These are phyloP conservation scores for Phthorimaea operculella DNA, from an alignment of 1,140 invertebrate species.

Conservation along the genomic window DNA sequence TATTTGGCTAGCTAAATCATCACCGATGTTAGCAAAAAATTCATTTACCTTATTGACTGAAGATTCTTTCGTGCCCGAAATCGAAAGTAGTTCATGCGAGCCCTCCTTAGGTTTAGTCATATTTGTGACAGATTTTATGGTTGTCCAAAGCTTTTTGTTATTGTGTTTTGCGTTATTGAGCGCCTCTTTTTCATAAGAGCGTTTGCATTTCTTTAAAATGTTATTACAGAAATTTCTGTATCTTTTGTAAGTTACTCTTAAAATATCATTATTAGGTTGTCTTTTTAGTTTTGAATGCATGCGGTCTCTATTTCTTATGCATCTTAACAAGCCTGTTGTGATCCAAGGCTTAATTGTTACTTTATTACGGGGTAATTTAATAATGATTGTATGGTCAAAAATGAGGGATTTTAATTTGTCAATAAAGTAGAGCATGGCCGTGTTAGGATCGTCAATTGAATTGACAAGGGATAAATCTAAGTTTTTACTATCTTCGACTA, in stretches of 20 bases:
- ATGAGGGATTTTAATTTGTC: not conserved
- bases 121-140: slow-evolving; percentile 13
- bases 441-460: not conserved
- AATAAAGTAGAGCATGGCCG: not conserved
- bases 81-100: not conserved
- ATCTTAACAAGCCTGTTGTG: slow-evolving; percentile 14
- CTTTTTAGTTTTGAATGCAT: slow-evolving; percentile 19
- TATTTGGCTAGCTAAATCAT: not conserved
- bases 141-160: slow-evolving; percentile 15
- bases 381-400: not conserved
- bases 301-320: slow-evolving; percentile 17
- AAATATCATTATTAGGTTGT: slow-evolving; percentile 10
- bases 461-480: not conserved
- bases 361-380: slow-evolving; percentile 1
- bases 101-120: not conserved
- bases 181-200: slow-evolving; percentile 5
- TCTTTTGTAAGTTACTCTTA: slow-evolving; percentile 12
- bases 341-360: slow-evolving; percentile 15
- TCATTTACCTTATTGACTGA: not conserved
- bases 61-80: not conserved
- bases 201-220: slow-evolving; percentile 10
- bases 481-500: not conserved
- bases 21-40: not conserved
- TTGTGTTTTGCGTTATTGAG: slow-evolving; percentile 9
- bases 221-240: slow-evolving; percentile 18